Base-by-base conservation (phyloP, 2,113 vertebrate species). In the Psilopsiagon aymara region DNA sequence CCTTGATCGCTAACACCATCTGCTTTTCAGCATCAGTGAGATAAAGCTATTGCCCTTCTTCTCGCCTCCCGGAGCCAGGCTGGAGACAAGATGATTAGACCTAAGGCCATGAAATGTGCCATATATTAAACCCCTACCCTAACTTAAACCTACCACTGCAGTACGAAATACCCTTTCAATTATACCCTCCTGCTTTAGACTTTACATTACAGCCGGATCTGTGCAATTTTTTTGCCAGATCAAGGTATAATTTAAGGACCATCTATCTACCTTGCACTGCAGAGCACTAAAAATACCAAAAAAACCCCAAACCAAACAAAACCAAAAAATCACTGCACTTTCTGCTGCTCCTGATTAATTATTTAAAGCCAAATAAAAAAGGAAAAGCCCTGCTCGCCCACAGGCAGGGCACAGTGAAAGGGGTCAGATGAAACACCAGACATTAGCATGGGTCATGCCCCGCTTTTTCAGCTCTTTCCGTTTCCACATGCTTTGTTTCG, bases 401-500 rank as follows among this genome's bases (percentile, higher is more conserved):
- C 0, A 0, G 44, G 76, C 29, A 47, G 68, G 59, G 37, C 10
- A 44, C 18, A 28, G 16, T 15, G 75, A 59, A 19, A 67, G 13
- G 59, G 41, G 14, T 16, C 1, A 1, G 16, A 27, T 55, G 71
- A 6, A 47, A 5, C 49, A 5, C 1, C 25, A 3, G 4, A 9
- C 9, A 16, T 9, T 1, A 53, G 57, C 25, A 10, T 23, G 12
- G 62, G 64, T 4, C 33, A 0, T 37, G 51, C n/a, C 25, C 63
- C 16, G 43, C 23, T 52, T 27, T 59, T 33, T 6, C 75, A 82
- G 75, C 46, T n/a, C 25, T 3, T 11, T 35, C 43, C 25, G 9
- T 23, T 62, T 76, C 39, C 1, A 37, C 70, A 25, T 7, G 0
- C 46, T 43, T 31, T 6, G 12, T 35, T 47, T 29, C 10, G 29